These are phyloP conservation scores for Lordiphosa collinella DNA, from an alignment of 1,140 invertebrate genomes.

Conservation along the genomic window DNA sequence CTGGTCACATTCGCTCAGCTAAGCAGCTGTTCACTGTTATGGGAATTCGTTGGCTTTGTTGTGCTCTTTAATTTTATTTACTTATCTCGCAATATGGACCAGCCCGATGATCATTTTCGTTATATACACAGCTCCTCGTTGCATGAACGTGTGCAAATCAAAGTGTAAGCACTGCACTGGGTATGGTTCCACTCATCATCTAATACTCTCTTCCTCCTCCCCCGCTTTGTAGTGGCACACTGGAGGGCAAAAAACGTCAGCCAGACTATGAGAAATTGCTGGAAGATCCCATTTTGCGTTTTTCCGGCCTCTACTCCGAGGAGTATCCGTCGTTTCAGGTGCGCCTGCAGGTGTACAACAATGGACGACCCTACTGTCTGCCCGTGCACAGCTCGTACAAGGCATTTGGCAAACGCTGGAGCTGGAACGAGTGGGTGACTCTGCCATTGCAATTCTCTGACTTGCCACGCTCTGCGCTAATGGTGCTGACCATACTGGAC, in stretches of 20 bases:
- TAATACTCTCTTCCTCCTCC: neutral
- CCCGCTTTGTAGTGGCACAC: slow-evolving; percentile 86
- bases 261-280: slow-evolving; percentile 94
- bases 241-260: slow-evolving; percentile 92
- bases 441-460: slow-evolving; percentile 96
- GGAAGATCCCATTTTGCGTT: slow-evolving; percentile 93
- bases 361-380: slow-evolving; percentile 90
- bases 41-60: slow-evolving; percentile 14
- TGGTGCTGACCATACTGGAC: slow-evolving; percentile 97
- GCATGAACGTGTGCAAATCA: slow-evolving; percentile 92
- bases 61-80: slow-evolving; percentile 11
- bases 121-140: slow-evolving; percentile 96
- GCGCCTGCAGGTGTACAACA: slow-evolving; percentile 91
- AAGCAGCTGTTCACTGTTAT: slow-evolving; percentile 23
- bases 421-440: slow-evolving; percentile 99
- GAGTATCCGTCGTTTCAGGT: slow-evolving; percentile 93
- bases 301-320: slow-evolving; percentile 91
- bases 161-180: slow-evolving; percentile 88
- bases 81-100: slow-evolving; percentile 50
- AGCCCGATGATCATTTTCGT: slow-evolving; percentile 86
- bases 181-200: neutral
- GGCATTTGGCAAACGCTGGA: slow-evolving; percentile 94
- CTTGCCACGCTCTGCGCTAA: slow-evolving; percentile 91
- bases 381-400: slow-evolving; percentile 96
- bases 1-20: neutral